phyloP scores from a whole-genome alignment of 2,888 invertebrate species.

The Blastobasis lacticolella region DNA sequence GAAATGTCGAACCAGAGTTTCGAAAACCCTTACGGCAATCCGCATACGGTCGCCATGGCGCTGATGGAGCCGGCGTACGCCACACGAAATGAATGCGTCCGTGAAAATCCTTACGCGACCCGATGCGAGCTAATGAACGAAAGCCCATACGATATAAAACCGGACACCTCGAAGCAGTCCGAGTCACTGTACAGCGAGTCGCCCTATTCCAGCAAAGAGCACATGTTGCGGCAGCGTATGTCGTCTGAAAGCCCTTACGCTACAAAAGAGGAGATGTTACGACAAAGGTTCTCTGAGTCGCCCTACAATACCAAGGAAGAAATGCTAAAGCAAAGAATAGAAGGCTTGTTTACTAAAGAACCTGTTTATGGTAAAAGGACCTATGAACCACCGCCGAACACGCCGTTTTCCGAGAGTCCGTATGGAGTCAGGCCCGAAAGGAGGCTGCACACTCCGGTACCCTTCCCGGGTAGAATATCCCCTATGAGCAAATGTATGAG shows the following conservation, averaged over 20 bases:
- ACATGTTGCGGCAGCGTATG: slow-evolving; percentile 54
- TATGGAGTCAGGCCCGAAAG: slow-evolving; percentile 60
- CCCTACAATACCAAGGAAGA: slow-evolving; percentile 69
- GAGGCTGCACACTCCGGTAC: slow-evolving; percentile 55
- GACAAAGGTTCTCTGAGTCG: slow-evolving; percentile 66
- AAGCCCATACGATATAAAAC: slow-evolving; percentile 40
- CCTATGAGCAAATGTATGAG: slow-evolving; percentile 67
- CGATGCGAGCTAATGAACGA: slow-evolving; percentile 22
- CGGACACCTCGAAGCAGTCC: slow-evolving; percentile 43
- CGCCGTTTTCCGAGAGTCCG: slow-evolving; percentile 57
- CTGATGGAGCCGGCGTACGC: slow-evolving; percentile 52
- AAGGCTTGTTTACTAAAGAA: slow-evolving; percentile 45
- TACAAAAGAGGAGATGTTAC: slow-evolving; percentile 68
- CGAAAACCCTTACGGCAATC: slow-evolving; percentile 60
- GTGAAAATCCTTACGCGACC: slow-evolving; percentile 29
- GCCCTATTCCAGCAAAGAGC: slow-evolving; percentile 65
- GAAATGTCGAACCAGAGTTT: slow-evolving; percentile 61
- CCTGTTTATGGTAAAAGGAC: slow-evolving; percentile 59
- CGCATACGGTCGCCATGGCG: slow-evolving; percentile 54
- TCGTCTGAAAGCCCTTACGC: slow-evolving; percentile 58
- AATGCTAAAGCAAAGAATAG: slow-evolving; percentile 61
- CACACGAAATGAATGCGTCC: slow-evolving; percentile 34
- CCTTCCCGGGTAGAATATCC: slow-evolving; percentile 50
- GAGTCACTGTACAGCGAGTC: slow-evolving; percentile 56
- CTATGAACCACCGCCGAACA: slow-evolving; percentile 59